phyloP scores from a whole-genome alignment of 2,797 vertebrate species.

The Pristis pectinata region DNA sequence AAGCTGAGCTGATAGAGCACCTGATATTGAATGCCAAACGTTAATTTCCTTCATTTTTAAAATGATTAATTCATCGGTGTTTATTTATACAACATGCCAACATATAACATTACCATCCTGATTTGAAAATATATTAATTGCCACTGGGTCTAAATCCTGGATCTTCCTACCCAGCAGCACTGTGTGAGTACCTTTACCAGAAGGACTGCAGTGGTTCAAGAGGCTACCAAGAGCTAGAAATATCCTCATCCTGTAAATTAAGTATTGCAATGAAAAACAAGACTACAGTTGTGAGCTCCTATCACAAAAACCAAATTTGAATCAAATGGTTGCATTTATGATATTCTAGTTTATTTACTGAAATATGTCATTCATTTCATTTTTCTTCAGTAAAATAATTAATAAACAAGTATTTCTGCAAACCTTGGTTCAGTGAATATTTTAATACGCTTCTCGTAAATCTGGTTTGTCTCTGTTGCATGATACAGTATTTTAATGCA shows the following conservation, averaged over 20 bases:
- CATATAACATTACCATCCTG: too few species aligned
- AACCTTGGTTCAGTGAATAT: background rate
- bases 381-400: background rate
- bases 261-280: background rate
- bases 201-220: too few species aligned
- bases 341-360: background rate
- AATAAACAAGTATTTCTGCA: background rate
- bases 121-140: too few species aligned
- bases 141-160: too few species aligned
- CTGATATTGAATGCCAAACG: too few species aligned
- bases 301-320: background rate
- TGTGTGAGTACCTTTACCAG: too few species aligned
- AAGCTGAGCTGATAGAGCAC: background rate
- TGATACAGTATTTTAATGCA: background rate
- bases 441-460: background rate
- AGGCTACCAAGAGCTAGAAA: too few species aligned
- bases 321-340: background rate
- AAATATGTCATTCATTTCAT: background rate
- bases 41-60: too few species aligned
- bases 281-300: background rate
- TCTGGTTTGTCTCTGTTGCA: background rate
- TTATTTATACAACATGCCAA: too few species aligned
- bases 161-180: too few species aligned
- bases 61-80: too few species aligned
- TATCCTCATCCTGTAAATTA: too few species aligned